Evolutionary conservation across 2,113 vertebrate genomes (phyloP), one percentile per base, ranked within the genome.

Genomic region (Elachura formosa): DNA sequence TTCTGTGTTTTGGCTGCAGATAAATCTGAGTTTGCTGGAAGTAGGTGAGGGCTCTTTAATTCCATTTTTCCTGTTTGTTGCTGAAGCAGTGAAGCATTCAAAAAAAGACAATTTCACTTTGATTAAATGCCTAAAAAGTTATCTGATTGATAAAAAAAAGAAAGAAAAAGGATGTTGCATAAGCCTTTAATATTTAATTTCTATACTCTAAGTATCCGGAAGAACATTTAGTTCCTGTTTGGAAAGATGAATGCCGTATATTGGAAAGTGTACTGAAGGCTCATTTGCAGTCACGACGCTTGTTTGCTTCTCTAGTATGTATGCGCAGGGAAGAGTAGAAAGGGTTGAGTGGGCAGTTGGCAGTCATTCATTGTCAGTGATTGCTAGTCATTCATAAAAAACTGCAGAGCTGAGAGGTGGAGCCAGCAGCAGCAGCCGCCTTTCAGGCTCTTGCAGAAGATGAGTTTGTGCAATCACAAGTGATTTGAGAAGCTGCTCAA

Each of bases 381-480:
- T 98, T 98, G 92, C 97, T 92, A 97, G 91, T 97, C 97, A 98
- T 98, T 98, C 98, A 98, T 98, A 98, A 98, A 98, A 87, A 98
- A 46, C 93, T 95, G 96, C 90, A 84, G 91, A 71, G 69, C 83
- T 36, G 73, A 84, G 96, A 97, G 98, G 97, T 19, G 94, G 97
- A 97, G 97, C 96, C 96, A 89, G 59, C 94, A 63, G 62, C 94
- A 73, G 89, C 96, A 90, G 89, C 94, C 63, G 69, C 95, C 96
- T 96, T 75, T 80, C 91, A 97, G 97, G 48, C 92, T 81, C 81
- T 82, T 87, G 88, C 87, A 89, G 95, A 87, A 96, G 96, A 81
- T 26, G 73, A 24, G 84, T 97, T 97, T 97, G 96, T 96, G 97
- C 97, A 96, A 96, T 96, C 93, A 87, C 96, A 87, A 83, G 66